Conservation (phyloP, 2,797 vertebrate species). For the Hemitrygon akajei region DNA sequence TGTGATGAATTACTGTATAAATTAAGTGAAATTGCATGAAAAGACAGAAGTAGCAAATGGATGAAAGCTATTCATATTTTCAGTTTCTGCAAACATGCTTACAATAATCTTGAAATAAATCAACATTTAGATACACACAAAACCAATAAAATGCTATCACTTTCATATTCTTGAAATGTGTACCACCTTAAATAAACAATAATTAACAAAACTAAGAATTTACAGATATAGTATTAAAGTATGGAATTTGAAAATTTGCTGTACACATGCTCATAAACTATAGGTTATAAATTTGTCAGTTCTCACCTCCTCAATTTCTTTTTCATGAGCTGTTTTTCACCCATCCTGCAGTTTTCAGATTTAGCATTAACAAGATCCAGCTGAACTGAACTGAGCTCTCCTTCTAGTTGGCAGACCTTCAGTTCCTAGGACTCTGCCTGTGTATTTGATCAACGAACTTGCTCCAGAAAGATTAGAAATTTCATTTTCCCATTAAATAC, state of each 20-base stretch:
- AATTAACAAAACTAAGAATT: not conserved
- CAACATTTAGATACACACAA: not conserved
- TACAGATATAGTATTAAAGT: not conserved
- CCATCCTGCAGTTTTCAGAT: slow-evolving; percentile 55
- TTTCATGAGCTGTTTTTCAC: slow-evolving; percentile 57
- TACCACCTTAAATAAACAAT: not conserved
- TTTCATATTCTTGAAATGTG: not conserved
- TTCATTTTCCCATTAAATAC: slow-evolving; percentile 55
- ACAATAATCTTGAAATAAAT: not conserved
- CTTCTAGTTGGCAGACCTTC: slow-evolving; percentile 57
- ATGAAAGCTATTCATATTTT: not conserved
- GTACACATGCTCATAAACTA: not conserved
- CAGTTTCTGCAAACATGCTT: not conserved
- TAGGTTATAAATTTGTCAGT: not conserved
- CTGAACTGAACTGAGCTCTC: slow-evolving; percentile 53
- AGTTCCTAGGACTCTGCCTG: slow-evolving; percentile 62
- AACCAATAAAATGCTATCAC: not conserved
- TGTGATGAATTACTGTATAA: not conserved
- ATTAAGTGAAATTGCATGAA: slow-evolving; percentile 17
- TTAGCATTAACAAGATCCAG: slow-evolving; percentile 54
- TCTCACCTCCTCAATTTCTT: slow-evolving; percentile 58
- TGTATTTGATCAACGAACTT: slow-evolving; percentile 50
- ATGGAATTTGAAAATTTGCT: not conserved
- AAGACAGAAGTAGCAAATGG: not conserved
- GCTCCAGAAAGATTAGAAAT: slow-evolving; percentile 60